Base-by-base conservation (phyloP, 92 coral and sea anemone species). In the Zoanthus sansibaricus region DNA sequence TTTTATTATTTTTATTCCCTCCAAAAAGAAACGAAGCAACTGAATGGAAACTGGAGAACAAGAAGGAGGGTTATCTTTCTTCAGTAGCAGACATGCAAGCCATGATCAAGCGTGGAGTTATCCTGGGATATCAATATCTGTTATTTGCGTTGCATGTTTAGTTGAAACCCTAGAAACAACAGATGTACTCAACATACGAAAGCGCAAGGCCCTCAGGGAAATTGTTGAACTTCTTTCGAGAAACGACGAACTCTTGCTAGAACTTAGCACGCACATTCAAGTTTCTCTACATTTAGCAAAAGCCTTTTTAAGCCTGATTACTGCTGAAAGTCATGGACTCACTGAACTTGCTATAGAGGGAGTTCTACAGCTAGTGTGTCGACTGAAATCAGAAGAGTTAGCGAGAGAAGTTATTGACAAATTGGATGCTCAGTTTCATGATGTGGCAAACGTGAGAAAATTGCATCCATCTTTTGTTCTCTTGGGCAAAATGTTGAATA, bases 81-180 rank as follows among this genome's bases (percentile, higher is more conserved):
- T 97, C 82, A 93, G 98, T 13, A 17, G 92, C 89, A 92, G 91
- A 72, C 99, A 97, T 83, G 45, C 93, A 51, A 89, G 79, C 20
- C 99, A 97, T 83, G 94, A 91, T 66, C 67, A 93, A 48, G 88
- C 86, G 70, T 97, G 99, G 99, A 86, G 91, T 20, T 87, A 87
- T 64, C 76, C 89, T 47, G 98, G 99, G 11, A 69, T 72, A 45
- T 85, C 89, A 20, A 51, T 94, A 51, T 83, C 95, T 18, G 76
- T 94, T 20, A 89, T 92, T 47, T 97, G 99, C 71, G 78, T 95
- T 78, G 99, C 99, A 12, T 97, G 99, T 75, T 79, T 97, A 15
- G 96, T 95, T 4, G 99, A 97, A 90, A 93, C 95, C 3, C 83
- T 97, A 16, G 98, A 93, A 68, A 87, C 78, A 62, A 71, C 86